Conservation (phyloP, 2,113 vertebrate genomes). For the Microtus ochrogaster region DNA sequence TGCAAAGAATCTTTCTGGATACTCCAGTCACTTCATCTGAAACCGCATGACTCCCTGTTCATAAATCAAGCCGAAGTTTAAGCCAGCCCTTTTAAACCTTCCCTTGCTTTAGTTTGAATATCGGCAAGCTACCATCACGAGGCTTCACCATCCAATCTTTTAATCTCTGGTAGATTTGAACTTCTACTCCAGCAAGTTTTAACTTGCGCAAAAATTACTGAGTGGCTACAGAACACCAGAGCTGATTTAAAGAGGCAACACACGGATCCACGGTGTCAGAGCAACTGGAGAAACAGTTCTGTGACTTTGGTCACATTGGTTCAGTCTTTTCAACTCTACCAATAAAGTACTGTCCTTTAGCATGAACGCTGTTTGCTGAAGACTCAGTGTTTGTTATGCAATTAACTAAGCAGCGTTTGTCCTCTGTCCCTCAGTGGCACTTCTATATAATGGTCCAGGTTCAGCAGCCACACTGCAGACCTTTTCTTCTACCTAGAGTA, state of each 20-base stretch:
- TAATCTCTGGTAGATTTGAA: conserved; percentile 26
- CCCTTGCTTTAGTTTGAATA: conserved; percentile 33
- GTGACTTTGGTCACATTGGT: conserved; percentile 31
- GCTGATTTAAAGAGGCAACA: conserved; percentile 27
- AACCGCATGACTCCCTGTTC: neutral
- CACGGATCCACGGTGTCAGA: neutral
- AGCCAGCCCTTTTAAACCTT: neutral
- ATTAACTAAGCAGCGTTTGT: conserved; percentile 56
- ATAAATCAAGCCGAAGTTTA: conserved; percentile 13
- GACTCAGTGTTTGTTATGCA: conserved; percentile 20
- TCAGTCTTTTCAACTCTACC: conserved; percentile 30
- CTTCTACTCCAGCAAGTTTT: conserved; percentile 32
- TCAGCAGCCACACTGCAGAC: conserved; percentile 37
- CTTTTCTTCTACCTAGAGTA: conserved; percentile 30
- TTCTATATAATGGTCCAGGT: neutral
- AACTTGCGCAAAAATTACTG: conserved; percentile 11
- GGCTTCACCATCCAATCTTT: neutral
- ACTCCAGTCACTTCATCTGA: conserved; percentile 11
- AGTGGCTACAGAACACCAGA: conserved; percentile 50
- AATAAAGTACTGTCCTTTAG: neutral
- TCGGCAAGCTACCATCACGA: conserved; percentile 7
- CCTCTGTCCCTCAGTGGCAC: conserved; percentile 13
- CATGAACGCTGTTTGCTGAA: conserved; percentile 29
- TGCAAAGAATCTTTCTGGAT: neutral
- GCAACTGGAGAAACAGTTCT: conserved; percentile 55